Conservation (phyloP, 2,797 vertebrate species). For the Merluccius polli region DNA sequence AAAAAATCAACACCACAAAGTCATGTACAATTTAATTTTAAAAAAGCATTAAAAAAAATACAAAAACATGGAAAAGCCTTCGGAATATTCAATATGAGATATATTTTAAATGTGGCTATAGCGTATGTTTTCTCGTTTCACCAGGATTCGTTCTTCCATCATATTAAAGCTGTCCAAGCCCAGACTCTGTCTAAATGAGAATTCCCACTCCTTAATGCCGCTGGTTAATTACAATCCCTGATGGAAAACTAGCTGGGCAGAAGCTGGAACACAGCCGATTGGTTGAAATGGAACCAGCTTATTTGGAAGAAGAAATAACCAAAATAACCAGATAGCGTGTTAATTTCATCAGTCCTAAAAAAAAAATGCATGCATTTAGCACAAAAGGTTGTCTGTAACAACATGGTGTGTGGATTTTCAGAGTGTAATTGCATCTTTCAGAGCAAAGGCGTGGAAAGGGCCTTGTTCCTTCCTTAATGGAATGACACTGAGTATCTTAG, state of each 20-base stretch:
- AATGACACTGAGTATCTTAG: conserved; percentile 27
- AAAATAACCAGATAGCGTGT: conserved; percentile 19
- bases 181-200: conserved; percentile 60
- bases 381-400: not conserved
- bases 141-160: conserved; percentile 67
- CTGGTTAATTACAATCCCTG: conserved; percentile 69
- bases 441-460: conserved; percentile 25
- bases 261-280: conserved; percentile 33
- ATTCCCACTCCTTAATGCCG: conserved; percentile 67
- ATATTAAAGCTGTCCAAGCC: conserved; percentile 59
- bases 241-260: conserved; percentile 60
- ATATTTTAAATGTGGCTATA: conserved; percentile 46
- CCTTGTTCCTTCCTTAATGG: conserved; percentile 21
- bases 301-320: not conserved
- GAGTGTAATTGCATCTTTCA: conserved; percentile 4
- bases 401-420: not conserved
- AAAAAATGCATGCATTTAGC: not conserved
- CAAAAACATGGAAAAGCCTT: not conserved
- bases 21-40: not conserved
- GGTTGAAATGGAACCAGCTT: conserved; percentile 17
- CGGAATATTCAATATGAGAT: conserved; percentile 43
- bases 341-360: not conserved
- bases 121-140: conserved; percentile 54
- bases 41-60: not conserved
- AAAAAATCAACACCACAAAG: not conserved